Evolutionary conservation across 2,797 vertebrate species (phyloP).

Genomic region (Tympanoctomys barrerae): DNA sequence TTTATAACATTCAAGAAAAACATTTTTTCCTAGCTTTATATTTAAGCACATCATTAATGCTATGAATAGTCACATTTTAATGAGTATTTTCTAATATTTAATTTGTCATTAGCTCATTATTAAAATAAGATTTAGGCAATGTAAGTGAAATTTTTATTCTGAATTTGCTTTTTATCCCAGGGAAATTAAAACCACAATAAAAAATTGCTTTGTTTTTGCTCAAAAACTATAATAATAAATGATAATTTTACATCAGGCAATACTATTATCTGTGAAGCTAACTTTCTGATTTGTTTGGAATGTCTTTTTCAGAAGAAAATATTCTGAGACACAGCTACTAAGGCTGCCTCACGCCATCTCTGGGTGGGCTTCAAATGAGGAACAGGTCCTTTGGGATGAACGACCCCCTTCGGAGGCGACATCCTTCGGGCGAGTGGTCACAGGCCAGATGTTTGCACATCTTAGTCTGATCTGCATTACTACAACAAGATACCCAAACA

Average conservation of each 20-base stretch:
- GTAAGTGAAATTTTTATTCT: background rate
- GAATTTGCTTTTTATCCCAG: background rate
- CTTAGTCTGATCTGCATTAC: background rate
- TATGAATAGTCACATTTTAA: background rate
- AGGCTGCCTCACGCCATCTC: background rate
- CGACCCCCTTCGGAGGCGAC: background rate
- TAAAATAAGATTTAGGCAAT: background rate
- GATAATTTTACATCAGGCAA: background rate
- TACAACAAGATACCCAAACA: background rate
- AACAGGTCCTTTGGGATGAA: background rate
- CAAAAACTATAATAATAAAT: background rate
- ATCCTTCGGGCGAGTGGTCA: background rate
- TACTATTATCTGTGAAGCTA: background rate
- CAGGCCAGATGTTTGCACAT: background rate
- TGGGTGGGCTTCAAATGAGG: background rate
- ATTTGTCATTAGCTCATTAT: background rate
- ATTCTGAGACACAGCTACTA: background rate
- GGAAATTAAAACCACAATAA: background rate
- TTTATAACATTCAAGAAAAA: background rate
- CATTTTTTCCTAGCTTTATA: background rate
- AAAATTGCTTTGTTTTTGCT: background rate
- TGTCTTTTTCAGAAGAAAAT: background rate
- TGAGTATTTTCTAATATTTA: constrained; percentile 30
- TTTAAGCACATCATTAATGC: background rate
- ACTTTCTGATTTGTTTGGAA: constrained; percentile 2